A percentile compares a stretch with the other conserved stretches of the same genome.
Conservation (phyloP, 2,888 invertebrate species). For the Dicranocentrus wangi region DNA sequence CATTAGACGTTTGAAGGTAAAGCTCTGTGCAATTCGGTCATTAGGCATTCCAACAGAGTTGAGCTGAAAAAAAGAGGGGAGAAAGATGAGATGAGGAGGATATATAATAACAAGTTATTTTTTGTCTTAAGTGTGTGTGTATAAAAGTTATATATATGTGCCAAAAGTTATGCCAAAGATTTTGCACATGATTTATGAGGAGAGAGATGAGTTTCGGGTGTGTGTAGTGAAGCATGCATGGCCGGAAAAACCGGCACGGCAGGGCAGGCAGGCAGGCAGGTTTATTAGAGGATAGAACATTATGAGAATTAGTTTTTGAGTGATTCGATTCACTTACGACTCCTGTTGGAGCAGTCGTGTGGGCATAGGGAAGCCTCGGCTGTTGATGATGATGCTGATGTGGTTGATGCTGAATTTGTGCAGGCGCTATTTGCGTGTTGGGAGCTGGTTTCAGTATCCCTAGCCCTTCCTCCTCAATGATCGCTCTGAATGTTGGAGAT, state of each 20-base stretch:
- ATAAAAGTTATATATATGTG: conserved; percentile 7
- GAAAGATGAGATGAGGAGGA: conserved; percentile 22
- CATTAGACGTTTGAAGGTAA: conserved; percentile 94
- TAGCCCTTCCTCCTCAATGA: conserved; percentile 82
- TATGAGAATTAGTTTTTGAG: too few species aligned
- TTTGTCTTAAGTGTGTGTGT: too few species aligned
- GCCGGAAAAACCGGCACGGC: too few species aligned
- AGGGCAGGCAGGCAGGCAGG: too few species aligned
- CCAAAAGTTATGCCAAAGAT: conserved; percentile 19
- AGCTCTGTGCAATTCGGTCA: conserved; percentile 91
- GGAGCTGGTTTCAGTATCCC: conserved; percentile 68
- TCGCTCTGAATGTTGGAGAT: conserved; percentile 90
- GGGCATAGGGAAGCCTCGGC: conserved; percentile 66
- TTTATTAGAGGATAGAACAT: too few species aligned
- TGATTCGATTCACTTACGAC: conserved; percentile 54
- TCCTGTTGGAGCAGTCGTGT: conserved; percentile 70
- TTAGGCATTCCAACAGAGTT: conserved; percentile 82
- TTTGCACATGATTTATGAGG: conserved; percentile 52
- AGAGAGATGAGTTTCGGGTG: too few species aligned
- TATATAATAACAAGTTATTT: neutral
- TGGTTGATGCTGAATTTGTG: neutral
- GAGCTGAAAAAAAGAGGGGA: conserved; percentile 77
- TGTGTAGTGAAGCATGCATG: too few species aligned
- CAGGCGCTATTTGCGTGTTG: conserved; percentile 60
- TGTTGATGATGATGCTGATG: too few species aligned